These are phyloP conservation scores for human (Homo sapiens) DNA, from an alignment of 2,113 vertebrate species.

Conservation along the genomic window GRCh38 chr7:38222001-38222500, in stretches of 20 bases:
- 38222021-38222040: not conserved
- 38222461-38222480: not conserved
- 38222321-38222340: not conserved
- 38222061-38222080: not conserved
- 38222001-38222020: not conserved
- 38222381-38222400: not conserved
- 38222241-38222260: not conserved
- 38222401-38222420: not conserved
- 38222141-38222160: not conserved
- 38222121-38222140: not conserved
- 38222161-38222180: not conserved
- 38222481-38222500: not conserved
- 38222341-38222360: not conserved
- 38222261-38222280: not conserved
- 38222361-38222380: not conserved
- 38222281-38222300: not conserved
- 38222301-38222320: not conserved
- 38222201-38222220: not conserved
- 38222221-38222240: too few relatives aligned
- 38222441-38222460: not conserved
- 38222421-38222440: constrained; percentile 11
- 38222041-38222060: too few relatives aligned
- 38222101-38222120: not conserved
- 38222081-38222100: not conserved
- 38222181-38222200: not conserved